Evolutionary conservation across 2,797 vertebrate species (phyloP).

Genomic region (Halcyon leucocephala): DNA sequence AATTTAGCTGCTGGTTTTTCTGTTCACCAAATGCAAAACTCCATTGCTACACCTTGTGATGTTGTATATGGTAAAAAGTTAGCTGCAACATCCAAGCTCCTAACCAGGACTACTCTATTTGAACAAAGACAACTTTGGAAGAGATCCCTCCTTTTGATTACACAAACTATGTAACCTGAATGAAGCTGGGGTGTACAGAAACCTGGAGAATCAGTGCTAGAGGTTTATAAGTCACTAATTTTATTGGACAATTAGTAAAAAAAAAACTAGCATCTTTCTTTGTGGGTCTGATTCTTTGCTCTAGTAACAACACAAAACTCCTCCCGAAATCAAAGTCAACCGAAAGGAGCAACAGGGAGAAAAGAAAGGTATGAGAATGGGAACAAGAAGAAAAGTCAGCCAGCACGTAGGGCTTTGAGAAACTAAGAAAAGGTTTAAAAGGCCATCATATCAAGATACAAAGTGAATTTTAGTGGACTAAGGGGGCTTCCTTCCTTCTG

Average conservation of each 20-base stretch:
- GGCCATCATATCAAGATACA: neutral
- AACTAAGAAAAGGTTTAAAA: neutral
- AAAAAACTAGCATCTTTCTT: neutral
- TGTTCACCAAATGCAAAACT: neutral
- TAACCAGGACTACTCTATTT: neutral
- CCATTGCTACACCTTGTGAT: neutral
- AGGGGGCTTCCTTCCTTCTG: neutral
- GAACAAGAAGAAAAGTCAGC: neutral
- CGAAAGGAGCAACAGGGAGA: neutral
- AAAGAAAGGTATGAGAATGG: neutral
- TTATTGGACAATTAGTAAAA: neutral
- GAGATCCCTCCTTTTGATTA: neutral
- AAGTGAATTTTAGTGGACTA: neutral
- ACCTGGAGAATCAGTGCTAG: neutral
- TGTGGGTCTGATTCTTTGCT: neutral
- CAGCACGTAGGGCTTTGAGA: neutral
- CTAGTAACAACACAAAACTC: neutral
- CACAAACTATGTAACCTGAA: neutral
- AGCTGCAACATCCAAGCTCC: neutral
- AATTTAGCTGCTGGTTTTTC: neutral
- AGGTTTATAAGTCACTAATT: neutral
- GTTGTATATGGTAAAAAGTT: neutral
- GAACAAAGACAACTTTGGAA: neutral
- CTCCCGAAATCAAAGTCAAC: neutral
- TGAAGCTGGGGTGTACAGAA: neutral